Base-by-base conservation (phyloP, 2,888 invertebrate species). In the Mylabris sibirica region DNA sequence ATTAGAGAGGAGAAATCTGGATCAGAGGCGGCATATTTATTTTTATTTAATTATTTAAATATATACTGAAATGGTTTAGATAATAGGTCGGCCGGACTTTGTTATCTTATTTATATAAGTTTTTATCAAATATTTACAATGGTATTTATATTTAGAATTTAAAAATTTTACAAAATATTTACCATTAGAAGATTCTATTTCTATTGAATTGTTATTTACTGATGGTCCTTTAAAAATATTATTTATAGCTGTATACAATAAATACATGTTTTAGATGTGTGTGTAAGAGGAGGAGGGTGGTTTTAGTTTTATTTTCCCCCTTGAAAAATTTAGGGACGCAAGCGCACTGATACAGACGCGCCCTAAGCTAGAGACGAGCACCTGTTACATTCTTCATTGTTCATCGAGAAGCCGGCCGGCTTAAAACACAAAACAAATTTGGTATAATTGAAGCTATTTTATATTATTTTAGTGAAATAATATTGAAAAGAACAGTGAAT, bases 361-460 rank as follows among this genome's bases (percentile, higher is more conserved):
- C 84, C 82, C 83, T 78, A 75, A 73, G 67, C 76, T 57, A 57
- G 76, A 74, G 72, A 68, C 76, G 69, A 77, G 79, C 81, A 81
- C 81, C 82, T 81, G 81, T 81, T 82, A 81, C 78, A 74, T 78
- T 74, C 71, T 77, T 81, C 79, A 80, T 78, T 78, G 78, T 78
- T 79, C 77, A 75, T 74, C 75, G 71, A 72, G 68, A 74, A 78
- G 78, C 79, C 80, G 80, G 79, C 79, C 78, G 78, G 69, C 59
- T 65, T 35, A 67, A 49, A 65, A 44, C 63, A 44, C 20, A 57
- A 44, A 65, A 64, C 26, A 63, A 61, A 65, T 53, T 60, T 30
- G 20, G 34, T 64, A 61, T 59, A 69, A 64, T 62, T 66, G 65
- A 41, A 30, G 35, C 62, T 65, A 64, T 41, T 35, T 64, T 60